Percentiles rank a stretch among this genome's conserved stretches.
These are phyloP conservation scores for Caenorhabditis panamensis DNA, from an alignment of 2,888 invertebrate genomes.

Conservation along the genomic window DNA sequence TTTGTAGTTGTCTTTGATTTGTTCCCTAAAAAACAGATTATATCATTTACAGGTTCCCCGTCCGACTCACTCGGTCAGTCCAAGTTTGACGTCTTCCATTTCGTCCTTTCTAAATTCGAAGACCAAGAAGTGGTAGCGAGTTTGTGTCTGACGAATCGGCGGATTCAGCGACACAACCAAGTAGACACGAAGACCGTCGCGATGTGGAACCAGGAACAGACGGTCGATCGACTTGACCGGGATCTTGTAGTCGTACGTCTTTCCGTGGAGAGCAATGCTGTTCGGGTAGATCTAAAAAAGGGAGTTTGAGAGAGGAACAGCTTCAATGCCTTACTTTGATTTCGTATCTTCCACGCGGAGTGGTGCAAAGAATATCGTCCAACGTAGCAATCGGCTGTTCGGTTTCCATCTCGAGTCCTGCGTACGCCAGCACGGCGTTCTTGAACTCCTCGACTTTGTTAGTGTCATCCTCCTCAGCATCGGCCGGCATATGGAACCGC, in stretches of 20 bases:
- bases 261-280: slow-evolving; percentile 94
- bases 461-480: slow-evolving; percentile 87
- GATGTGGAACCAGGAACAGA: slow-evolving; percentile 94
- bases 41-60: neutral
- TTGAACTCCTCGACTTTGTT: slow-evolving; percentile 97
- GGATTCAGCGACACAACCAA: slow-evolving; percentile 97
- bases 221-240: slow-evolving; percentile 96
- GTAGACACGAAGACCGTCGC: slow-evolving; percentile 97
- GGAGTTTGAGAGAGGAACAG: no score
- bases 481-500: slow-evolving; percentile 95
- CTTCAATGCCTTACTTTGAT: no score
- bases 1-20: slow-evolving; percentile 93
- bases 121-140: slow-evolving; percentile 96
- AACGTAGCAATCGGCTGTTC: slow-evolving; percentile 98
- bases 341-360: slow-evolving; percentile 97
- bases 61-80: slow-evolving; percentile 89
- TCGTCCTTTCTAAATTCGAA: slow-evolving; percentile 95
- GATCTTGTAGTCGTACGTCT: slow-evolving; percentile 99
- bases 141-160: slow-evolving; percentile 99
- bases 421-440: slow-evolving; percentile 95
- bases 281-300: no score
- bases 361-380: slow-evolving; percentile 96
- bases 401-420: slow-evolving; percentile 92
- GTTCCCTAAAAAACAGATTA: slow-evolving; percentile 85
- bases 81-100: slow-evolving; percentile 92